Evolutionary conservation across 2,797 vertebrate genomes (phyloP).

Genomic region (Diglossa cyanea): DNA sequence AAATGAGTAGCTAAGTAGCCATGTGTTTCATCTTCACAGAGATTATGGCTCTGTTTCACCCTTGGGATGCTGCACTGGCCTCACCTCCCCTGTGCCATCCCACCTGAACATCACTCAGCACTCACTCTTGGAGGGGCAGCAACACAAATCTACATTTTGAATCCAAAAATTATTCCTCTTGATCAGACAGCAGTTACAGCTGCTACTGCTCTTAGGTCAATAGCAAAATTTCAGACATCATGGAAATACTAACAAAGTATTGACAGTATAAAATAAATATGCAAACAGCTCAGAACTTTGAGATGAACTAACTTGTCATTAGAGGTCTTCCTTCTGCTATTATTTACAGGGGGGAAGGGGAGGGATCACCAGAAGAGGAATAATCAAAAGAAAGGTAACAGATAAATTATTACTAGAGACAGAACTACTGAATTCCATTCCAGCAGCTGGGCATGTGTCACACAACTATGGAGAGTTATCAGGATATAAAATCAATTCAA

Average conservation of each 20-base stretch:
- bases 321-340: not conserved
- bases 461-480: not conserved
- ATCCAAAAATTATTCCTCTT: not conserved
- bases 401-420: not conserved
- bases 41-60: not conserved
- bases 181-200: not conserved
- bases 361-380: not conserved
- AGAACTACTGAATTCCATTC: not conserved
- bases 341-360: not conserved
- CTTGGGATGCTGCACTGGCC: not conserved
- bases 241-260: not conserved
- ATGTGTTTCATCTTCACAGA: not conserved
- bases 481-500: slow-evolving; percentile 31
- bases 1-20: not conserved
- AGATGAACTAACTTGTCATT: not conserved
- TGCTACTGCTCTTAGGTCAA: not conserved
- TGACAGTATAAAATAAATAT: not conserved
- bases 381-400: not conserved
- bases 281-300: not conserved
- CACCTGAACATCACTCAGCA: not conserved
- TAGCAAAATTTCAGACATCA: not conserved
- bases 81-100: not conserved
- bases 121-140: not conserved
- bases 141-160: not conserved
- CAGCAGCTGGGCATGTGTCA: slow-evolving; percentile 6